Evolutionary conservation across 2,888 invertebrate species (phyloP), one percentile per base, ranked within the genome.

Genomic region (Acholoe squamosa): DNA sequence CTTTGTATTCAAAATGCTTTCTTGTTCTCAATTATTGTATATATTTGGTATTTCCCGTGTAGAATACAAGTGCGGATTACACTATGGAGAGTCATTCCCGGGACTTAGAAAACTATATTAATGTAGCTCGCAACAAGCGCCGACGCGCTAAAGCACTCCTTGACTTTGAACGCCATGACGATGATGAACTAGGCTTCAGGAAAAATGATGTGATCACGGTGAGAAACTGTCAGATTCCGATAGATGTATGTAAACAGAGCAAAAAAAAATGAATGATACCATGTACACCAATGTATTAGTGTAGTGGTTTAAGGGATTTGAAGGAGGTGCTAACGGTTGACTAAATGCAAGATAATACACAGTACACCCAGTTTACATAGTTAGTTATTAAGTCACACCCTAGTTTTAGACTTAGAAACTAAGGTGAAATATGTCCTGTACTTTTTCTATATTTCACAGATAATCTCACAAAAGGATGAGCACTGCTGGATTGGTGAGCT

Each of bases 191-290:
- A 90, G 99, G 99, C 14, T 99, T 99, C 96, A 97, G 99, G 89
- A 99, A 99, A 96, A 99, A 99, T 96, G 99, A 99, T 96, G 98
- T 99, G 67, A 99, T 99, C 90, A 99, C 99, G 89, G 98, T 99
- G 80, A 94, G 95, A 94, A 52, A 3, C 14, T 3, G 16, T 12
- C 5, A 25, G 61, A 61, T 61, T n/a, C 61, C 5, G 3, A n/a
- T 43, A 43, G n/a, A 90, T 61, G 52, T 54, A 31, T 34, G 10
- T 43, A 43, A 10, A 43, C 3, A 43, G 7, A 28, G 28, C 52
- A 25, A 52, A 43, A 10, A 5, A 33, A 14, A 33, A 54, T 88
- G 88, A 88, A 52, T 54, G 22, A 25, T 54, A 10, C 10, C 22
- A 43, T 10, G 10, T 43, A 43, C 10, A 43, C 43, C 43, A 43